Evolutionary conservation across 2,797 vertebrate genomes (phyloP), one percentile per base, ranked within the genome.

Genomic region (Novumbra hubbsi): DNA sequence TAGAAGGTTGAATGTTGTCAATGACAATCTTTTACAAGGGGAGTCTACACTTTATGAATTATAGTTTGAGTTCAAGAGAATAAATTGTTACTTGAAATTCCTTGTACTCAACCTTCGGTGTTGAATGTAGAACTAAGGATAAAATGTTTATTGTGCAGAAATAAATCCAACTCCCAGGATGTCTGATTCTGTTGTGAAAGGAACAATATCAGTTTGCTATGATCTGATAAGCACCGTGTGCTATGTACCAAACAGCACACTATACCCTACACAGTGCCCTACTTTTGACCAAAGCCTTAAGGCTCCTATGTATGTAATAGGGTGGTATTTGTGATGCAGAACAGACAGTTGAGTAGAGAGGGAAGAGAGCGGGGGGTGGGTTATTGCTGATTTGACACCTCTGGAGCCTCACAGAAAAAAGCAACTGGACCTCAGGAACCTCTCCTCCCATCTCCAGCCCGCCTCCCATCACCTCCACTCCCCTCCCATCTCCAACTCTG

Each of bases 371-470:
- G 50, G 75, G 79, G 76, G 70, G 45, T 16, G 65, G 84, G 82
- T 85, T 85, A 85, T 84, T 78, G 41, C 74, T 71, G 71, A 78
- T 60, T 78, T 80, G 78, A 86, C 83, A 86, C 78, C 85, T 81
- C 76, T 73, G 80, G 83, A 80, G 81, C 80, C 79, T 73, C 65
- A 60, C 69, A 62, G 57, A 24, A 24, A 65, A 79, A 73, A 76
- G 74, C 77, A 71, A 77, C 71, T 76, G 76, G 78, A 82, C 76
- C 19, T 55, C 79, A 77, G 73, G 49, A 79, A 74, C 49, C 57
- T 34, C 32, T 34, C 5, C 32, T 2, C 32, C 32, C 32, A 34
- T 34, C 32, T 34, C 32, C n/a, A n/a, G n/a, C n/a, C n/a, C 76
- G 5, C 57, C n/a, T 62, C 57, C 17, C n/a, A 9, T 24, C 21